Evolutionary conservation across 2,113 vertebrate genomes (phyloP), one percentile per base, ranked within the genome.

Genomic region (Plestiodon gilberti): DNA sequence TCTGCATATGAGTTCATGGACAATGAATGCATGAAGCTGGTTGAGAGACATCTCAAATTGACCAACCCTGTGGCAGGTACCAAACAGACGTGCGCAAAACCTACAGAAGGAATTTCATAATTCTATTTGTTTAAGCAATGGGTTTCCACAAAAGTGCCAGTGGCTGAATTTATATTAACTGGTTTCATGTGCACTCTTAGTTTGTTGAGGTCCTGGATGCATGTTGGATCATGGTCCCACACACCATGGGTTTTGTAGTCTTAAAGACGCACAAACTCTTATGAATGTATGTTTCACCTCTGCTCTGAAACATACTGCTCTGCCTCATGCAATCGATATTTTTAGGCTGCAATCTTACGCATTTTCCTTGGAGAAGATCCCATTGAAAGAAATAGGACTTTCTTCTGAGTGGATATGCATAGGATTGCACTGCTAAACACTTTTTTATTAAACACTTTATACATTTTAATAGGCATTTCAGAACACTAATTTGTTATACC

Each of bases 1-100:
- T 99, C 99, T 1, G 99, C 99, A 0, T 99, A 92, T 0, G 99
- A 99, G 91, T 99, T 99, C 94, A 95, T 99, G 95, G 99, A 99
- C 62, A 91, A 97, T 8, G 97, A 97, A 67, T 99, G 98, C 89
- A 98, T 99, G 98, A 95, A 95, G 73, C 23, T 99, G 90, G 97
- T 99, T 3, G 92, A 96, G 84, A 96, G 84, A 0, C 96, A 99
- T 87, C 97, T 99, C 25, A 96, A 95, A 48, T 96, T 99, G 17
- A n/a, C 92, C 84, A 97, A 95, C 87, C 99, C 99, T 1, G 97
- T 99, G 40, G 90, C 90, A 95, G 98, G 98, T 99, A 97, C 65
- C 4, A 25, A 17, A 1, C 28, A n/a, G n/a, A 10, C 48, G 67
- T n/a, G 40, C 17, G 22, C 43, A 78, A 55, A 35, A 52, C 28